phyloP scores from a whole-genome alignment of 92 coral and sea anemone genomes.

The Paragorgia papillata region DNA sequence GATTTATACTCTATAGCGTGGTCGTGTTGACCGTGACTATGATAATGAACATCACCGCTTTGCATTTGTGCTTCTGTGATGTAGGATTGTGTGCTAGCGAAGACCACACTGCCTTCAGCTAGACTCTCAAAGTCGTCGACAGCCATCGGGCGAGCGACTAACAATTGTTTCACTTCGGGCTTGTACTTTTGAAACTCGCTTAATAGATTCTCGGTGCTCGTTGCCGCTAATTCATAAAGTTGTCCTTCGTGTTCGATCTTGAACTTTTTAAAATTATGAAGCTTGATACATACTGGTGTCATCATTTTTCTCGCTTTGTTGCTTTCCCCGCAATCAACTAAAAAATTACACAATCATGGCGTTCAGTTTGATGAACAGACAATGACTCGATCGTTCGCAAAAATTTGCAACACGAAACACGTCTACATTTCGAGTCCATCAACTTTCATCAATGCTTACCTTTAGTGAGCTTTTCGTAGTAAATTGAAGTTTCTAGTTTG shows the following conservation, averaged over 20 bases:
- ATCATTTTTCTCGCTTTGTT: background rate
- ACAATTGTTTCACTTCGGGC: conserved; percentile 39
- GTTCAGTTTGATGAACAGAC: background rate
- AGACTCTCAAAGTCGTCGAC: conserved; percentile 32
- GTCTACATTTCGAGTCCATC: no score
- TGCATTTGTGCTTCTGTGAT: conserved; percentile 24
- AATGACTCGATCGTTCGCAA: no score
- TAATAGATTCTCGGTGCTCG: conserved; percentile 21
- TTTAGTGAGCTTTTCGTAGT: background rate
- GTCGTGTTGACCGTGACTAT: background rate
- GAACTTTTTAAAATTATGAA: conserved; percentile 36
- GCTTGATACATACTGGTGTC: conserved; percentile 39
- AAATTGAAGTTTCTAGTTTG: background rate
- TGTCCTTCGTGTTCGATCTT: conserved; percentile 40
- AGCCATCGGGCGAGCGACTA: conserved; percentile 30
- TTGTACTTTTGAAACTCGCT: conserved; percentile 44
- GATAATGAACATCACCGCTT: background rate
- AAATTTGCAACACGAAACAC: no score
- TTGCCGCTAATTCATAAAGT: conserved; percentile 35
- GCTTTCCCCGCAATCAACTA: background rate
- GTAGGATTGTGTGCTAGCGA: conserved; percentile 19
- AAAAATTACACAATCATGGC: background rate
- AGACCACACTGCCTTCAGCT: conserved; percentile 34
- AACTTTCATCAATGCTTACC: conserved; percentile 18
- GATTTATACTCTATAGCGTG: conserved; percentile 10